A percentile compares a stretch with the other conserved stretches of the same genome.
Evolutionary conservation across 2,888 invertebrate species (phyloP).

Genomic region (Zele albiditarsus): DNA sequence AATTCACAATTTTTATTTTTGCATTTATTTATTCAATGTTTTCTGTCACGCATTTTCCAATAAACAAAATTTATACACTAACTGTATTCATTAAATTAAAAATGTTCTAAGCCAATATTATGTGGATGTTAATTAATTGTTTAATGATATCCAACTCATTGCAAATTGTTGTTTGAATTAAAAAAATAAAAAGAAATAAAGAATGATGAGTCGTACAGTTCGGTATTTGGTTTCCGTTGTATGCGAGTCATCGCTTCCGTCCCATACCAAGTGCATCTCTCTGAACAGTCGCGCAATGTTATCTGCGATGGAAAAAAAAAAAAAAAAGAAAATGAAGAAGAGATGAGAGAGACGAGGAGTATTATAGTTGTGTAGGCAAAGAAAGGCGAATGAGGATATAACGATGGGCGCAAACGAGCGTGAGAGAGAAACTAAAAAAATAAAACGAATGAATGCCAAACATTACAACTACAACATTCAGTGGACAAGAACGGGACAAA

Average conservation of each 20-base stretch:
- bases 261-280: not conserved
- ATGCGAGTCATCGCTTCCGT: not conserved
- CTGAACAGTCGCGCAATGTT: not conserved
- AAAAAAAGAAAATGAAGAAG: not conserved
- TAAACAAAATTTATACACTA: no score
- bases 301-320: conserved; percentile 1
- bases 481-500: conserved; percentile 7
- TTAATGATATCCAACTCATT: no score
- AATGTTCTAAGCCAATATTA: no score
- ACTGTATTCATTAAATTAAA: no score
- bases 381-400: conserved; percentile 10
- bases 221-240: conserved; percentile 9
- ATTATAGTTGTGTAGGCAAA: not conserved
- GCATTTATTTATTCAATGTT: no score
- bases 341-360: not conserved
- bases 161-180: no score
- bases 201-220: not conserved
- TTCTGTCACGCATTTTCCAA: no score
- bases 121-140: no score
- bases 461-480: conserved; percentile 23
- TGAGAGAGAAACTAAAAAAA: conserved; percentile 40
- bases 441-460: conserved; percentile 30
- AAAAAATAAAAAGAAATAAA: no score
- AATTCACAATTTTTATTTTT: no score
- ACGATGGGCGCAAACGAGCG: conserved; percentile 27